Base-by-base conservation (phyloP, 2,888 invertebrate genomes). In the Slavum lentiscoides region DNA sequence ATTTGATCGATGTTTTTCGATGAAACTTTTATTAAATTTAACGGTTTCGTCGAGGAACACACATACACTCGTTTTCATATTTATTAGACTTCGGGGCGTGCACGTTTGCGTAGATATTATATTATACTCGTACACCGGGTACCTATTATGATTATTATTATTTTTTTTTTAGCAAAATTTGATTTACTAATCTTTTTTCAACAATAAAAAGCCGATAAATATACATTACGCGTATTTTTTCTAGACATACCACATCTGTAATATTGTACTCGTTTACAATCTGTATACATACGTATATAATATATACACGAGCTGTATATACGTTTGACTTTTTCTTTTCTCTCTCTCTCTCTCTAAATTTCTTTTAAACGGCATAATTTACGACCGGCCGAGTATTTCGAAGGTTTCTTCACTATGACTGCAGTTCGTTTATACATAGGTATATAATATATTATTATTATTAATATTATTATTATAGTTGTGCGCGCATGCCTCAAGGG, bases 321-420 rank as follows among this genome's bases (percentile, higher is more conserved):
- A 49, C 64, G 53, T 74, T 64, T 66, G 74, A 74, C 53, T 72
- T 80, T 80, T 80, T 80, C 55, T 80, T 70, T 64, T 62, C 39
- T 61, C 39, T 62, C 23, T 77, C 55, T 68, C 55, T 76, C 55
- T 76, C 68, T 62, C 39, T 61, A 30, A 53, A 62, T 70, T 80
- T 69, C 62, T 70, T 64, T 55, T 80, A 80, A 80, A 80, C 58
- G 77, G 69, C 70, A 55, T 53, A 69, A 80, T 80, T 80, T 80
- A 80, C 77, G 77, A 70, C 70, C 70, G 70, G 11, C 39, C 70
- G 55, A 58, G 70, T 64, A 70, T 80, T 80, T 80, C 64, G 77
- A 80, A 70, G 77, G 64, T 70, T 30, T 30, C 64, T 64, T 77
- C 55, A 37, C 43, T 17, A 74, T 66, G 37, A 77, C 77, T 80